Evolutionary conservation across 2,888 invertebrate species (phyloP), one percentile per base, ranked within the genome.

Genomic region (Brenthis daphne): DNA sequence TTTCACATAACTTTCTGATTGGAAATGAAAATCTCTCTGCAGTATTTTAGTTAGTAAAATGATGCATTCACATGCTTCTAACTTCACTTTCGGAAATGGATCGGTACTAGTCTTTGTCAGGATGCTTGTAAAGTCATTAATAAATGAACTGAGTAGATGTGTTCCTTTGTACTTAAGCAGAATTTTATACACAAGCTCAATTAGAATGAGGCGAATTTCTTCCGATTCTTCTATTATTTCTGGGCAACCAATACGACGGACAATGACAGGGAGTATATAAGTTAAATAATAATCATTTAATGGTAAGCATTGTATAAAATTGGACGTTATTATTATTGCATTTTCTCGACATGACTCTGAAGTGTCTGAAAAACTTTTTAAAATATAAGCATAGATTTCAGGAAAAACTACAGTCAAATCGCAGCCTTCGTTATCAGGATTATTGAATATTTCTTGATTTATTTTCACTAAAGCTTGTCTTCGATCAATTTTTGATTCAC

Each of bases 51-150:
- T 94, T 55, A 98, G 77, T 64, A 94, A 84, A 1, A 95, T 94
- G 56, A 97, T 94, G 77, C 96, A 95, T 70, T 93, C 90, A 83
- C 97, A 97, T 55, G 96, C 96, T 77, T 95, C 95, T 77, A 96
- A 94, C 84, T 97, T 97, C 0, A 98, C 96, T 76, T 96, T 95
- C 3, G 97, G 96, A 87, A 94, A 97, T 37, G 95, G 95, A 87
- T 98, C 98, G 0, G 94, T 90, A 1, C 96, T 93, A 0, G 96
- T 95, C 80, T 95, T 95, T 47, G 94, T 90, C 43, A 98, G 86
- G 79, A 98, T 96, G 75, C 91, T 94, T 0, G 96, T 93, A 55
- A 96, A 93, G 80, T 98, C 97, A 77, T 96, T 95, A n/a, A 96
- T 90, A 82, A 96, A 97, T 0, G 95, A 93, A 67, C 93, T 90